phyloP scores from a whole-genome alignment of 23 tunicate genomes.

The Halocynthia aurantium region DNA sequence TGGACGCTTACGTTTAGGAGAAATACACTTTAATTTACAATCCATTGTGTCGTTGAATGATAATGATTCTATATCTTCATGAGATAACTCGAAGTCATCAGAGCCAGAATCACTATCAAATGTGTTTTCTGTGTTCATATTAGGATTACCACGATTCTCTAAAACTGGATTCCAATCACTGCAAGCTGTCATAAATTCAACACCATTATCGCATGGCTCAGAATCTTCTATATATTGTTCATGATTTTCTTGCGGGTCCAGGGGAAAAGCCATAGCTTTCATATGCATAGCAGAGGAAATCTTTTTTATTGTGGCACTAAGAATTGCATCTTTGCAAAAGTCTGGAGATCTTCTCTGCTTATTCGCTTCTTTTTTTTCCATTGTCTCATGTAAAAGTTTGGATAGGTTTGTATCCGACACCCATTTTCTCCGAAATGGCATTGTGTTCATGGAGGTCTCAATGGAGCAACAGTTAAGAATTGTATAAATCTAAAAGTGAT shows the following conservation, averaged over 20 bases:
- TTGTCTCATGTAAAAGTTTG: constrained; percentile 80
- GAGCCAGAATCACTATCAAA: too few species aligned
- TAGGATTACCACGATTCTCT: too few species aligned
- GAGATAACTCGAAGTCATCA: too few species aligned
- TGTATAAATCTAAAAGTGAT: too few species aligned
- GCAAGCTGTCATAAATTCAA: too few species aligned
- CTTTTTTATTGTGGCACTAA: constrained; percentile 76
- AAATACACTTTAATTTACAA: constrained; percentile 4
- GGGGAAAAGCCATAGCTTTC: too few species aligned
- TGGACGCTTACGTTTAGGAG: constrained; percentile 23
- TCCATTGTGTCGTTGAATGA: background rate
- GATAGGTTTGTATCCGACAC: constrained; percentile 84
- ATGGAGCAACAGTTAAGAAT: too few species aligned
- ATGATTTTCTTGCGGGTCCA: too few species aligned
- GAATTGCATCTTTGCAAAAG: constrained; percentile 87
- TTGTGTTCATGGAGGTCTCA: background rate
- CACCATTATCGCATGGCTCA: too few species aligned
- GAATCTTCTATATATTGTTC: too few species aligned
- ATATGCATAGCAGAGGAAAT: constrained; percentile 66
- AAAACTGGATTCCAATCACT: too few species aligned
- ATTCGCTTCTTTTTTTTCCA: constrained; percentile 89
- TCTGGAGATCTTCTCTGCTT: constrained; percentile 83
- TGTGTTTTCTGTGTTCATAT: too few species aligned
- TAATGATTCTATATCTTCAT: background rate
- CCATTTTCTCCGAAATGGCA: constrained; percentile 93